Conservation (phyloP, 2,888 invertebrate species). For the Barypeithes pellucidus region DNA sequence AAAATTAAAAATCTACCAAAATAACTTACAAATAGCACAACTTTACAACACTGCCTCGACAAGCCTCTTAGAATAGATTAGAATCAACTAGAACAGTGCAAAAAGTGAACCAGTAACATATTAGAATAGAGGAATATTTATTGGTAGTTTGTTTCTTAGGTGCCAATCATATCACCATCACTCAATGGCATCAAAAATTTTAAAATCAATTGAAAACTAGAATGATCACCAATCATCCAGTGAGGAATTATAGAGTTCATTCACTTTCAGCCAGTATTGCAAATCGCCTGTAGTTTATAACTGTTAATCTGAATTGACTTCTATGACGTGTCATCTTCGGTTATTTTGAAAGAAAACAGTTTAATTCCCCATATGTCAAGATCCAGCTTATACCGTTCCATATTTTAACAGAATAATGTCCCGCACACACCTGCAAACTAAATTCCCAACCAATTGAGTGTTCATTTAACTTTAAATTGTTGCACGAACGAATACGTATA, state of each 20-base stretch:
- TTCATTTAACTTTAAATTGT: too few species aligned
- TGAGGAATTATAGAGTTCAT: neutral
- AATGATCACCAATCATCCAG: neutral
- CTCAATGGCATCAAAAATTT: neutral
- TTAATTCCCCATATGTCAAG: too few species aligned
- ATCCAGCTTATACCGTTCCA: too few species aligned
- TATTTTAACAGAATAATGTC: too few species aligned
- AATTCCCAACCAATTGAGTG: too few species aligned
- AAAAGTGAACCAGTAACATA: slow-evolving; percentile 10
- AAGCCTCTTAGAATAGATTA: slow-evolving; percentile 41
- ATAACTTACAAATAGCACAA: slow-evolving; percentile 19
- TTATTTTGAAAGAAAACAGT: too few species aligned
- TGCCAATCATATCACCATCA: neutral
- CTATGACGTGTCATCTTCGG: too few species aligned
- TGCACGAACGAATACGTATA: too few species aligned
- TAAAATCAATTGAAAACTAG: neutral
- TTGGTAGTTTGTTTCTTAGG: slow-evolving; percentile 7
- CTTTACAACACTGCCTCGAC: slow-evolving; percentile 29
- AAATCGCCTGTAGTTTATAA: neutral
- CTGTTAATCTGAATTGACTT: too few species aligned
- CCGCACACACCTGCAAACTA: too few species aligned
- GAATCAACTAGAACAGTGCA: slow-evolving; percentile 31
- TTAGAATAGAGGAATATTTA: slow-evolving; percentile 9
- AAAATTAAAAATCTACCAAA: slow-evolving; percentile 11
- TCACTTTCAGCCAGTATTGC: neutral